Conservation (phyloP, 2,797 vertebrate species). For the Artibeus jamaicensis region DNA sequence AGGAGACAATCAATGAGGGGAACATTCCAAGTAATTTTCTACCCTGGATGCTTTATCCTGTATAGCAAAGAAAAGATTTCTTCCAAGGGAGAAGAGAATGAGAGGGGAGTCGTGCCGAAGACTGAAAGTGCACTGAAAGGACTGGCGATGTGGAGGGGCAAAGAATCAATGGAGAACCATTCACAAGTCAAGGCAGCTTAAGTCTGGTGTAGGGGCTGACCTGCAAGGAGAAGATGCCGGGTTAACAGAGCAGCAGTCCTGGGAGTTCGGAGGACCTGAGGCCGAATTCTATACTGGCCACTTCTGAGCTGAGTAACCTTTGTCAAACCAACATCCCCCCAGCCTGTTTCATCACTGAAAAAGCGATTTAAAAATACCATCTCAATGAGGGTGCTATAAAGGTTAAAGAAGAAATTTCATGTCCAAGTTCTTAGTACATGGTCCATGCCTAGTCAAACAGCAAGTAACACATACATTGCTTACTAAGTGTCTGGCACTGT, state of each 20-base stretch:
- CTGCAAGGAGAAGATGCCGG: neutral
- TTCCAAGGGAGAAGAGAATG: neutral
- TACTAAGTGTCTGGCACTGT: neutral
- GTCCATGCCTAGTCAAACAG: neutral
- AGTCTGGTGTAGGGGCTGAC: neutral
- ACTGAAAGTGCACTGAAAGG: neutral
- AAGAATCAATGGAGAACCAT: neutral
- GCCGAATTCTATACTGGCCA: neutral
- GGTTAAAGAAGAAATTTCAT: neutral
- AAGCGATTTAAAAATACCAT: neutral
- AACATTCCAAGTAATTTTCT: slow-evolving; percentile 3
- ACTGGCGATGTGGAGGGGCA: neutral
- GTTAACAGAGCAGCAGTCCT: neutral
- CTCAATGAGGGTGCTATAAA: neutral
- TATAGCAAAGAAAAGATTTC: neutral
- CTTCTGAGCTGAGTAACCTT: neutral
- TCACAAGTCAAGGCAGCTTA: neutral
- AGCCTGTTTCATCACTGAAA: neutral
- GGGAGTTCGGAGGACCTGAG: neutral
- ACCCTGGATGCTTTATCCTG: neutral
- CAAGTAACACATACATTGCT: neutral
- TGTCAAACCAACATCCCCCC: neutral
- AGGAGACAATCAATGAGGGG: neutral
- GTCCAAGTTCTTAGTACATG: neutral
- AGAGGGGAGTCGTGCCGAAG: neutral